Percentiles rank a stretch among this genome's conserved stretches.
phyloP scores from a whole-genome alignment of 1,140 invertebrate species.

The Scaptomyza hsui region DNA sequence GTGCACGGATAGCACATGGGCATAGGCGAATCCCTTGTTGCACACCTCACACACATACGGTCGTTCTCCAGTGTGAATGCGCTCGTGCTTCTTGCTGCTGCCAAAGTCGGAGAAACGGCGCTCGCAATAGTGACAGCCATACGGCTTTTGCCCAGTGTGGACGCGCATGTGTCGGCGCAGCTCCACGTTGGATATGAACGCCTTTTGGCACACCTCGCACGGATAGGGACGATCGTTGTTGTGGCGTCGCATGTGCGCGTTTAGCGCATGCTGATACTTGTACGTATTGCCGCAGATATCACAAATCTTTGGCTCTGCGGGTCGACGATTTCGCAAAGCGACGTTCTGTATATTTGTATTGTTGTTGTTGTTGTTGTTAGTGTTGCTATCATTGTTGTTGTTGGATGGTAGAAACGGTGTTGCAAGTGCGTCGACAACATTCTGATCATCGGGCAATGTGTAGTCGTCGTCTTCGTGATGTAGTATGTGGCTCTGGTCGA shows the following conservation, averaged over 20 bases:
- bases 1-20: constrained; percentile 87
- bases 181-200: constrained; percentile 83
- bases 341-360: neutral
- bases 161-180: constrained; percentile 79
- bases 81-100: constrained; percentile 86
- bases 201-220: constrained; percentile 79
- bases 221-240: constrained; percentile 75
- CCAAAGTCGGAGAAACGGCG: constrained; percentile 88
- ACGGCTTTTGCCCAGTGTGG: constrained; percentile 85
- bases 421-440: neutral
- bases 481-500: constrained; percentile 1
- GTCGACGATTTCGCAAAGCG: constrained; percentile 29
- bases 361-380: neutral
- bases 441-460: constrained; percentile 13
- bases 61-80: constrained; percentile 92
- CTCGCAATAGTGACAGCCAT: constrained; percentile 89
- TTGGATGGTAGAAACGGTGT: constrained; percentile 1
- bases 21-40: constrained; percentile 89
- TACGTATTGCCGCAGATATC: constrained; percentile 82
- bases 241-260: constrained; percentile 79
- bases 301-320: constrained; percentile 68
- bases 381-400: neutral
- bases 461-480: constrained; percentile 15
- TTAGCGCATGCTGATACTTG: constrained; percentile 80
- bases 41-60: constrained; percentile 89